Percentiles rank a stretch among this genome's conserved stretches.
Evolutionary conservation across 2,888 invertebrate genomes (phyloP).

Genomic region (Tortrix viridana): DNA sequence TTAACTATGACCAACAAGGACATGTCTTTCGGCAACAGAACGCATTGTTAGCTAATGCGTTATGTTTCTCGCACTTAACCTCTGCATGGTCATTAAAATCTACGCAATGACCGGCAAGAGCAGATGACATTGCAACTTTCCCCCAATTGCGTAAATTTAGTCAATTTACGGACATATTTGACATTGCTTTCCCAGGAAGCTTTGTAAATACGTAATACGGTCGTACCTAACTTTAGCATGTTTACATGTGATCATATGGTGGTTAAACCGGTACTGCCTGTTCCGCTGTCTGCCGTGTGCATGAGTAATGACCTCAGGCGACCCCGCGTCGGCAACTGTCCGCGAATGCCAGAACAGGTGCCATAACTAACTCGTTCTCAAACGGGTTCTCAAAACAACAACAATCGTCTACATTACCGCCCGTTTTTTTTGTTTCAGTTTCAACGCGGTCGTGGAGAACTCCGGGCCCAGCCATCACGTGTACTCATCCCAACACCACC

Average conservation of each 20-base stretch:
- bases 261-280: slow-evolving; percentile 67
- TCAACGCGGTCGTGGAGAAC: slow-evolving; percentile 80
- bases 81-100: slow-evolving; percentile 31
- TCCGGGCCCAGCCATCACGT: slow-evolving; percentile 77
- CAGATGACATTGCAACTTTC: slow-evolving; percentile 60
- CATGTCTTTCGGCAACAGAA: slow-evolving; percentile 25
- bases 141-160: slow-evolving; percentile 59
- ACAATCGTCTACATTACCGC: slow-evolving; percentile 20
- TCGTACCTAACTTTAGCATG: slow-evolving; percentile 54
- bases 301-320: slow-evolving; percentile 71
- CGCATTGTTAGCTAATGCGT: slow-evolving; percentile 27
- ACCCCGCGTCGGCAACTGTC: slow-evolving; percentile 54
- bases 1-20: slow-evolving; percentile 35
- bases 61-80: slow-evolving; percentile 29
- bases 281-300: slow-evolving; percentile 50
- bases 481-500: slow-evolving; percentile 72
- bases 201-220: slow-evolving; percentile 53
- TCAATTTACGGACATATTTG: slow-evolving; percentile 50
- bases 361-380: slow-evolving; percentile 51
- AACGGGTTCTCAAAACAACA: slow-evolving; percentile 51
- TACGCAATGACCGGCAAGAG: slow-evolving; percentile 34
- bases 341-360: slow-evolving; percentile 57
- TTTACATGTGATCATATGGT: slow-evolving; percentile 67
- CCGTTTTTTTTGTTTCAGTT: slow-evolving; percentile 56
- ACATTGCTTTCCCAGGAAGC: slow-evolving; percentile 54